Conservation (phyloP, 2,113 vertebrate species). For the Mohoua ochrocephala region DNA sequence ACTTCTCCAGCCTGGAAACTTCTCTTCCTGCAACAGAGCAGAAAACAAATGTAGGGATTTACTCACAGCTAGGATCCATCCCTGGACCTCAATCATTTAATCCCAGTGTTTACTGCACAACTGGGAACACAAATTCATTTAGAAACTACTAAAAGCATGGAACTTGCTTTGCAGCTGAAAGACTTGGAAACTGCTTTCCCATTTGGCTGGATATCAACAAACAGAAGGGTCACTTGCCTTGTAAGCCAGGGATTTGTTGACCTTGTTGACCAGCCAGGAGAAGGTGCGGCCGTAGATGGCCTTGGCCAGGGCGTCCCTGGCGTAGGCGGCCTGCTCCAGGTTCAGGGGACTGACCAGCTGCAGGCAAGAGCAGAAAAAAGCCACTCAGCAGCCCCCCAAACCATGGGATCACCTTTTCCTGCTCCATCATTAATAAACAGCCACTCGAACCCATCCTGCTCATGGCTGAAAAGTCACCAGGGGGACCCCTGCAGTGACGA, state of each 20-base stretch:
- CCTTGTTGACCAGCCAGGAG: slow-evolving; percentile 95
- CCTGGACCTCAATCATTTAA: no score
- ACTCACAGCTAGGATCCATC: neutral
- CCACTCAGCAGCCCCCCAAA: neutral
- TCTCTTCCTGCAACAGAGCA: slow-evolving; percentile 74
- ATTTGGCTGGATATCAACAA: neutral
- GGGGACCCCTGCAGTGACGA: neutral
- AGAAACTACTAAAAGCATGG: neutral
- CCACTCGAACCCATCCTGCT: neutral
- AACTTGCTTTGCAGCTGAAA: neutral
- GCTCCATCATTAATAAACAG: neutral
- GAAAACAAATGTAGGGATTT: neutral
- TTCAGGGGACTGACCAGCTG: slow-evolving; percentile 93
- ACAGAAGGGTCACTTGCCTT: slow-evolving; percentile 70
- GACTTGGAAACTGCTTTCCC: neutral
- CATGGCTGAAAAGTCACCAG: neutral
- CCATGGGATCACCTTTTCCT: neutral
- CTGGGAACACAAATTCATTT: neutral
- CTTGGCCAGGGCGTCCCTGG: slow-evolving; percentile 89
- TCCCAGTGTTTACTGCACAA: neutral
- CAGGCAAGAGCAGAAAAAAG: neutral
- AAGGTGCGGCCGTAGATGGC: slow-evolving; percentile 94
- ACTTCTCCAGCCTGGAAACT: slow-evolving; percentile 80
- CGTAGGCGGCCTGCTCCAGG: slow-evolving; percentile 91
- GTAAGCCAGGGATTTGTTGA: slow-evolving; percentile 88